Conservation (phyloP, 1,140 invertebrate species). For the Heterodera schachtii region DNA sequence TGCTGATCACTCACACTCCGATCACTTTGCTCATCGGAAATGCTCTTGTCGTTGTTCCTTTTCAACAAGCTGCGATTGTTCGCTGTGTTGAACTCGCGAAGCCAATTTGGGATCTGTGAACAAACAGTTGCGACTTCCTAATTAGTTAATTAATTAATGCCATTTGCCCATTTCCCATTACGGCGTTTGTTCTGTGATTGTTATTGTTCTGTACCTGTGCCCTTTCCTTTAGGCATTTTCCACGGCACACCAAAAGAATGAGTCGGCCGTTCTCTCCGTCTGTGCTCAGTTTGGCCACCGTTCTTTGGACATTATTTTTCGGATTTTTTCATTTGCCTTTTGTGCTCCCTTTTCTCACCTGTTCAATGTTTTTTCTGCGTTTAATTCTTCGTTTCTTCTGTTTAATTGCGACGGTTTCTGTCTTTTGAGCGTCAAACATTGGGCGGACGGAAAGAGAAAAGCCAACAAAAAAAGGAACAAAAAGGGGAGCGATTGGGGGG, state of each 20-base stretch:
- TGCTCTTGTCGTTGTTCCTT: slow-evolving; percentile 17
- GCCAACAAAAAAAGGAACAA: not conserved
- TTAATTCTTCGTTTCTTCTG: not conserved
- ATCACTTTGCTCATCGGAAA: not conserved
- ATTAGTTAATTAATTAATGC: not conserved
- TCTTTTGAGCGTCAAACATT: not conserved
- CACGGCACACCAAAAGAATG: slow-evolving; percentile 39
- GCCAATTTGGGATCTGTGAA: slow-evolving; percentile 46
- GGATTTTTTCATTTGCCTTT: slow-evolving; percentile 17
- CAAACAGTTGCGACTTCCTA: not conserved
- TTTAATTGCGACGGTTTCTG: not conserved
- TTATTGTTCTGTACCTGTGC: slow-evolving; percentile 34
- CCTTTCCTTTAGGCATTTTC: slow-evolving; percentile 43
- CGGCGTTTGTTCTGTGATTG: not conserved
- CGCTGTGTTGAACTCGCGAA: slow-evolving; percentile 40
- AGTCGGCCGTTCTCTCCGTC: slow-evolving; percentile 45
- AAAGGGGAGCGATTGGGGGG: no score
- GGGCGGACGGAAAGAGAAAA: not conserved
- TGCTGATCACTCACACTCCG: no score
- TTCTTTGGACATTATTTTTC: not conserved
- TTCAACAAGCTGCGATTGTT: slow-evolving; percentile 17
- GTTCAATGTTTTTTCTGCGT: not conserved
- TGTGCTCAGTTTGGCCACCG: slow-evolving; percentile 20
- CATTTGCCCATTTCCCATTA: not conserved
- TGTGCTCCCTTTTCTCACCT: slow-evolving; percentile 1